Evolutionary conservation across 2,113 vertebrate species (phyloP), one percentile per base, ranked within the genome.

Genomic region (Chlorodrepanis virens): DNA sequence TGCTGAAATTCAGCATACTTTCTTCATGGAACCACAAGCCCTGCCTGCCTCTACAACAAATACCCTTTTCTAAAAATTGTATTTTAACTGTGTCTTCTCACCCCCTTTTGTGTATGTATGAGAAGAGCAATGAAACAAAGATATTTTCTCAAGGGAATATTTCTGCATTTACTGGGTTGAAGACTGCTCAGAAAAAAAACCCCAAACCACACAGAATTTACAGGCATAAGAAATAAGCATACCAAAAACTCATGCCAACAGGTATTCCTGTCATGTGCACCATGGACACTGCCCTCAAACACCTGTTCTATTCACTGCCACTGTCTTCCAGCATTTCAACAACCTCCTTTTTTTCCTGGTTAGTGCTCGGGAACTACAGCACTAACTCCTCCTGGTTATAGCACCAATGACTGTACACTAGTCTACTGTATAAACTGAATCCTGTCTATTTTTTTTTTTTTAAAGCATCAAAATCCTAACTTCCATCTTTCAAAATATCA

Each of bases 401-500:
- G 44, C 64, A 91, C 71, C 90, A 93, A 75, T 10, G 29, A 72
- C 68, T 87, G 29, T 45, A 57, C 63, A 83, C 39, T 39, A 40
- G 11, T 63, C 68, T 81, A 70, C 4, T 11, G 68, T 65, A 96
- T 84, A 27, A 95, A 82, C 68, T 91, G 44, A 97, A 95, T 82
- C 37, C 61, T 75, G 35, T 61, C n/a, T 18, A 35, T 68, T 50
- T 52, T 61, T 70, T 77, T 68, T 52, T 89, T 88, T 63, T 27
- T 35, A 5, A 87, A 56, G 59, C 59, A 95, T 67, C 57, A 71
- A 65, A 92, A 89, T 54, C 70, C 57, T 87, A 95, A 89, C 67
- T 95, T 35, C 56, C 50, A 88, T 93, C 79, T 94, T 96, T 93
- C 59, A 60, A 94, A 95, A 88, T 52, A 94, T 35, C 89, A 95